phyloP scores from a whole-genome alignment of 2,797 vertebrate genomes.

The Sus cebifrons region DNA sequence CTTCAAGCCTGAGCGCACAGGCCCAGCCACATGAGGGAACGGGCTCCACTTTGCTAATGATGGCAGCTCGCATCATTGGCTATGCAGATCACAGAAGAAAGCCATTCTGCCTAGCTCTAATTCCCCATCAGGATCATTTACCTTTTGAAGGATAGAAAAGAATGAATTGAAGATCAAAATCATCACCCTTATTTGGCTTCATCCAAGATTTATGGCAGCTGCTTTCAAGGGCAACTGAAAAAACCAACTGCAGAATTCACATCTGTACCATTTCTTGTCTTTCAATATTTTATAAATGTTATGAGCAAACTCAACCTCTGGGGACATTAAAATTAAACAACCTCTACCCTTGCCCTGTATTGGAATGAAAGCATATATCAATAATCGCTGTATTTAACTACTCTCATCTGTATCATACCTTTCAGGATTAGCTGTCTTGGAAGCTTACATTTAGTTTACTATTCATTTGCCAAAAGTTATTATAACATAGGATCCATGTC shows the following conservation, averaged over 20 bases:
- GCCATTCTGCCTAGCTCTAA: constrained; percentile 84
- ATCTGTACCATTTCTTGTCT: constrained; percentile 84
- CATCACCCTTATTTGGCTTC: constrained; percentile 88
- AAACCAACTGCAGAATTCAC: constrained; percentile 85
- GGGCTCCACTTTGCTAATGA: constrained; percentile 62
- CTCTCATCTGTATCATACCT: constrained; percentile 8
- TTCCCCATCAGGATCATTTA: constrained; percentile 88
- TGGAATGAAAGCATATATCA: constrained; percentile 73
- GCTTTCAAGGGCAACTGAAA: constrained; percentile 88
- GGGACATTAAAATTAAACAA: constrained; percentile 86
- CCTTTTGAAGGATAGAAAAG: constrained; percentile 87
- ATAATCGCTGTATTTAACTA: constrained; percentile 82
- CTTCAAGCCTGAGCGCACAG: constrained; percentile 39
- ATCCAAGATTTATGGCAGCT: constrained; percentile 89
- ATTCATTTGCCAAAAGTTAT: constrained; percentile 54
- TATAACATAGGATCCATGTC: constrained; percentile 10
- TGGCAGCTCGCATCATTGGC: constrained; percentile 71
- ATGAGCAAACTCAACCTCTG: constrained; percentile 85
- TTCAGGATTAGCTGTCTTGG: constrained; percentile 46
- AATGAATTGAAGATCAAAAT: constrained; percentile 90
- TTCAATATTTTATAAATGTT: constrained; percentile 90
- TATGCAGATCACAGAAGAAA: constrained; percentile 87
- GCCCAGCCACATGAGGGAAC: neutral
- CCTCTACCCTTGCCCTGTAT: constrained; percentile 52
- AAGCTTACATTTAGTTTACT: constrained; percentile 70